A percentile compares a stretch with the other conserved stretches of the same genome.
Evolutionary conservation across 2,888 invertebrate genomes (phyloP).

Genomic region (Saturnia pavonia): DNA sequence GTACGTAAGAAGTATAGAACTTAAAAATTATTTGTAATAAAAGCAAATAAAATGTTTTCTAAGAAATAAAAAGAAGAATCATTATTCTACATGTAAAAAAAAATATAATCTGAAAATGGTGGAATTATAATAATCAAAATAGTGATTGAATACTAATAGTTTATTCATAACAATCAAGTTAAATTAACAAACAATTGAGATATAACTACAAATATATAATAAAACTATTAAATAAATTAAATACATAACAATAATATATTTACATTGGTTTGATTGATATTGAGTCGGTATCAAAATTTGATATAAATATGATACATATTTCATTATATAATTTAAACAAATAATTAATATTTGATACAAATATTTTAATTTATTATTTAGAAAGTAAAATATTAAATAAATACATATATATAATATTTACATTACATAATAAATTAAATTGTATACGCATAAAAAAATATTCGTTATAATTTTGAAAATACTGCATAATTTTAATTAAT

Average conservation of each 20-base stretch:
- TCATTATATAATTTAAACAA: slow-evolving; percentile 6
- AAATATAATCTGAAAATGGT: too few species aligned
- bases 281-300: background rate
- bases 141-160: slow-evolving; percentile 58
- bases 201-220: slow-evolving; percentile 39
- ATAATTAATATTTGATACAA: slow-evolving; percentile 13
- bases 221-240: slow-evolving; percentile 11
- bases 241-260: slow-evolving; percentile 12
- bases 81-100: too few species aligned
- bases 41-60: too few species aligned
- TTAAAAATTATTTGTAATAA: too few species aligned
- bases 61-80: too few species aligned
- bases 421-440: slow-evolving; percentile 7
- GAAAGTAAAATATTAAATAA: slow-evolving; percentile 37
- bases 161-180: slow-evolving; percentile 58
- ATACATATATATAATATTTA: slow-evolving; percentile 24
- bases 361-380: slow-evolving; percentile 34
- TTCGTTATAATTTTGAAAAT: background rate
- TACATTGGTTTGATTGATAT: slow-evolving; percentile 3
- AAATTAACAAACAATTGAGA: slow-evolving; percentile 42
- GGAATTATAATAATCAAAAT: slow-evolving; percentile 18
- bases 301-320: background rate
- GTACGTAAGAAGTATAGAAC: too few species aligned
- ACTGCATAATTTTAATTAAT: background rate
- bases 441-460: slow-evolving; percentile 8